These are phyloP conservation scores for Tinea semifulvella DNA, from an alignment of 2,888 invertebrate species.

Conservation along the genomic window DNA sequence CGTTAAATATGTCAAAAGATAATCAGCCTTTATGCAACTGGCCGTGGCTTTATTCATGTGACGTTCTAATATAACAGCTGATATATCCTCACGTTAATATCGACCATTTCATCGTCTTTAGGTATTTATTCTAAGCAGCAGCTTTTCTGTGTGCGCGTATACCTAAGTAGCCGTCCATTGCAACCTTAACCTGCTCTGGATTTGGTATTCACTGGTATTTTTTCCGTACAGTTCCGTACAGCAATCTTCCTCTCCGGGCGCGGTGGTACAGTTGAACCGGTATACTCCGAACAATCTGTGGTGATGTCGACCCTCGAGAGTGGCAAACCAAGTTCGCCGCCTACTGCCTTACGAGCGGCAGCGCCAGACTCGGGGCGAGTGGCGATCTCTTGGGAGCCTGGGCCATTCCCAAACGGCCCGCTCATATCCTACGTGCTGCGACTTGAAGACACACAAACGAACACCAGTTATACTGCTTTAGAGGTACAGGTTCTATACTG, in stretches of 20 bases:
- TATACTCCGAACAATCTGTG: constrained; percentile 78
- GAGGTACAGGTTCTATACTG: no score
- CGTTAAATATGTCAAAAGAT: no score
- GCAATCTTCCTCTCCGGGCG: constrained; percentile 79
- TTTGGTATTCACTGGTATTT: no score
- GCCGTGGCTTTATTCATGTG: no score
- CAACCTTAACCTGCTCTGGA: no score
- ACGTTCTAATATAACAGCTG: no score
- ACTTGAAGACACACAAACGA: constrained; percentile 66
- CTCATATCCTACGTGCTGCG: constrained; percentile 85
- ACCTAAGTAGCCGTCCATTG: no score
- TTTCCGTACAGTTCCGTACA: constrained; percentile 81
- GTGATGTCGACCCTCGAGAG: constrained; percentile 78
- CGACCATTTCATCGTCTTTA: no score
- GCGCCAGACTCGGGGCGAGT: constrained; percentile 85
- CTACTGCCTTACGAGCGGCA: constrained; percentile 77
- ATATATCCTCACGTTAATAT: no score
- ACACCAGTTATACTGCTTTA: constrained; percentile 66
- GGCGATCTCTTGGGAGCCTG: constrained; percentile 89
- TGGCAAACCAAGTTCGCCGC: constrained; percentile 80
- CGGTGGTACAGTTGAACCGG: constrained; percentile 72
- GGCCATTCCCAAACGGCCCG: constrained; percentile 87
- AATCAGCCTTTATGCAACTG: no score
- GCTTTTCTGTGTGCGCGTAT: no score
- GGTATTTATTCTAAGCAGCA: no score